phyloP scores from a whole-genome alignment of 2,888 invertebrate species.

The Pachycephus smyrnensis region DNA sequence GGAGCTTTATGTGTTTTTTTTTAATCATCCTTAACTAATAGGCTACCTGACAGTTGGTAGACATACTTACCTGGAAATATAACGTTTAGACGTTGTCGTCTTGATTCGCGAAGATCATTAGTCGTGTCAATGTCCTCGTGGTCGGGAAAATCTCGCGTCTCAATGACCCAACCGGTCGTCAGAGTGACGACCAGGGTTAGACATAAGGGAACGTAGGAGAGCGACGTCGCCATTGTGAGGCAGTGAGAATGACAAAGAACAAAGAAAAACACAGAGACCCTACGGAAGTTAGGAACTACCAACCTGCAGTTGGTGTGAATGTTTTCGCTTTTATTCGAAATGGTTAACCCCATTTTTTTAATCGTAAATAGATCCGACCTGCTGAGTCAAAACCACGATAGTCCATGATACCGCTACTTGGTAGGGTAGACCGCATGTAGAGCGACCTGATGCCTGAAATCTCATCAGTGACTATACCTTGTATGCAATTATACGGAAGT shows the following conservation, averaged over 20 bases:
- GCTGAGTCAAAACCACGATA: background rate
- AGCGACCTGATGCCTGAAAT: background rate
- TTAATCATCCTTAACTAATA: background rate
- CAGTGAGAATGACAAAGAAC: background rate
- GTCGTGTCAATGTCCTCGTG: constrained; percentile 11
- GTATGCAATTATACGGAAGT: background rate
- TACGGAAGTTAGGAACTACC: constrained; percentile 13
- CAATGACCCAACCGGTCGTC: constrained; percentile 28
- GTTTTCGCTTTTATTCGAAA: background rate
- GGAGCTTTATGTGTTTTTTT: background rate
- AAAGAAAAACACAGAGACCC: constrained; percentile 10
- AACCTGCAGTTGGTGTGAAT: background rate
- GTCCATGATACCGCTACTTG: background rate
- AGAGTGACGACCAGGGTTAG: constrained; percentile 1
- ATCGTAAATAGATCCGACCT: background rate
- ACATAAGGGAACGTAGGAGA: background rate
- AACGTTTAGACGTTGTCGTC: constrained; percentile 31
- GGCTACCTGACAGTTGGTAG: background rate
- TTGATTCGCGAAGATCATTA: constrained; percentile 24
- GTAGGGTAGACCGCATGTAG: background rate
- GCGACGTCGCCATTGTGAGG: background rate
- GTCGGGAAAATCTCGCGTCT: constrained; percentile 17
- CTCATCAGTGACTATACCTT: background rate
- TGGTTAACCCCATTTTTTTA: background rate
- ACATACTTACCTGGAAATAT: constrained; percentile 51